Base-by-base conservation (phyloP, 2,888 invertebrate species). In the Neocrepidodera transversa region DNA sequence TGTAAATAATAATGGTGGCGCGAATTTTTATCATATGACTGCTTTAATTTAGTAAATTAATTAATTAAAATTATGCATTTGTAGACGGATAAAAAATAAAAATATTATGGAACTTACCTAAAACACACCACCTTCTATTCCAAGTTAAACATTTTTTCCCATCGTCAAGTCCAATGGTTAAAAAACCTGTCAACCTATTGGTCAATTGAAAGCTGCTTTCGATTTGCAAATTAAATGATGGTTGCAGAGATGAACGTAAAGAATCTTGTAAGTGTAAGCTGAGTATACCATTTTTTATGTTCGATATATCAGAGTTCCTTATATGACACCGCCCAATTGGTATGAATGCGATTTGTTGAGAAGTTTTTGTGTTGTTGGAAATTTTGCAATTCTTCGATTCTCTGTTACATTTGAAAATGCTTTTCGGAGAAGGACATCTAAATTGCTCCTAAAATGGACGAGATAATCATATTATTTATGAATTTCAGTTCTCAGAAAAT, bases 71-170 rank as follows among this genome's bases (percentile, higher is more conserved):
- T n/a, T n/a, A n/a, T n/a, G n/a, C n/a, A n/a, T n/a, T n/a, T n/a
- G n/a, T n/a, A n/a, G n/a, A n/a, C n/a, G n/a, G n/a, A n/a, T n/a
- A n/a, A n/a, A n/a, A n/a, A n/a, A n/a, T n/a, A n/a, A n/a, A n/a
- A n/a, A n/a, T n/a, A n/a, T n/a, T n/a, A n/a, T n/a, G n/a, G 10
- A 2, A n/a, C 7, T 42, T 20, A 42, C 42, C 42, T 42, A 71
- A 38, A 7, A 64, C 56, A 32, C 71, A 71, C 70, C 70, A 71
- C 36, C 71, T 58, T 40, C 66, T 53, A 53, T 69, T 69, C 71
- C 71, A 71, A n/a, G 62, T 57, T 11, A 53, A 45, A 28, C 51
- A 55, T 2, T 43, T 38, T 17, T 47, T 36, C 10, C 55, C 59
- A 16, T 51, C 49, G 20, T 65, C 68, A 8, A 60, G 51, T 8